A percentile compares a stretch with the other conserved stretches of the same genome.
Conservation (phyloP, 2,888 invertebrate genomes). For the Spodoptera littoralis region DNA sequence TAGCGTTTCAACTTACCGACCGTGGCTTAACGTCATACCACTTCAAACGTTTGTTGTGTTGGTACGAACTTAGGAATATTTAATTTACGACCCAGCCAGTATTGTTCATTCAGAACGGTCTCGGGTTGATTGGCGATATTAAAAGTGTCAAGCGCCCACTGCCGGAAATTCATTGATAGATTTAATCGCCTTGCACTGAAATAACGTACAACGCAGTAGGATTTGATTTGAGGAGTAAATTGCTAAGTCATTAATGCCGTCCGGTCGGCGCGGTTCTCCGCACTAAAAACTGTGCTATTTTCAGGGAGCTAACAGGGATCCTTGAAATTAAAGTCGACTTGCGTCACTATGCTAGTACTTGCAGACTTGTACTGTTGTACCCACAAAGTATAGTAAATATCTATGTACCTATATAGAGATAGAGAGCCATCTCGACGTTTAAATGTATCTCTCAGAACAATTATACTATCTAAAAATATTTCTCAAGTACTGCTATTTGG, state of each 20-base stretch:
- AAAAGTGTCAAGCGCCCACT: conserved; percentile 85
- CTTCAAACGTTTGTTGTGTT: conserved; percentile 65
- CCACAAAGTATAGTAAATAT: too few species aligned
- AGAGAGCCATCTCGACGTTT: too few species aligned
- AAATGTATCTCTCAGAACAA: too few species aligned
- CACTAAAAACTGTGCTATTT: conserved; percentile 84
- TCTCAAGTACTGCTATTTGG: too few species aligned
- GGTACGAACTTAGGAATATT: conserved; percentile 77
- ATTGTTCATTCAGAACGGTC: conserved; percentile 86
- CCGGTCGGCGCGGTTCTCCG: conserved; percentile 75
- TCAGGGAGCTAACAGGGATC: conserved; percentile 69
- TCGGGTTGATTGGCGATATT: conserved; percentile 85
- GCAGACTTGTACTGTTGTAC: too few species aligned
- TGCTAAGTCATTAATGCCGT: conserved; percentile 86
- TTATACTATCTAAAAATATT: too few species aligned
- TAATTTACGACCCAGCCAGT: conserved; percentile 83
- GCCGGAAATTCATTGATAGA: conserved; percentile 89
- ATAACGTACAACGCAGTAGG: conserved; percentile 77
- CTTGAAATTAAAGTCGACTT: conserved; percentile 71
- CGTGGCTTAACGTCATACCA: conserved; percentile 51
- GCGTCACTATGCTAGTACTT: conserved; percentile 57
- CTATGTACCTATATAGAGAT: too few species aligned
- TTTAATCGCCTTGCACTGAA: conserved; percentile 84
- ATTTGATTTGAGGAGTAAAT: conserved; percentile 86
- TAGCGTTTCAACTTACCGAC: conserved; percentile 56